These are phyloP conservation scores for Champsocephalus gunnari DNA, from an alignment of 2,797 vertebrate species.

Conservation along the genomic window DNA sequence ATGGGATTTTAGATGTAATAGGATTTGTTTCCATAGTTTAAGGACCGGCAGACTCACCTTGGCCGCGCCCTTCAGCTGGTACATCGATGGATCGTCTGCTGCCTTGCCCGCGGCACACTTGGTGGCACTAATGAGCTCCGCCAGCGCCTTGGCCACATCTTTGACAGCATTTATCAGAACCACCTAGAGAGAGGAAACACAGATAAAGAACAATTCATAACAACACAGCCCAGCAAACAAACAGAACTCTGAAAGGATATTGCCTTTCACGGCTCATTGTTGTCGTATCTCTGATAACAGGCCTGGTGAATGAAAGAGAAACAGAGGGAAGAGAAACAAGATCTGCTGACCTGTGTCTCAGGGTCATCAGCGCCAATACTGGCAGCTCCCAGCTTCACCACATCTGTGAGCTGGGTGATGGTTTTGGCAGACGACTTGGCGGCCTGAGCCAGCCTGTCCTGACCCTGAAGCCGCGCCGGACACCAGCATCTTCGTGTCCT, in stretches of 20 bases:
- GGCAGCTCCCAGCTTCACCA: constrained; percentile 95
- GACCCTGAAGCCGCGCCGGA: constrained; percentile 95
- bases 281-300: neutral
- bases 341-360: constrained; percentile 91
- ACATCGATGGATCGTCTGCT: constrained; percentile 98
- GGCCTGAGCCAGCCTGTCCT: constrained; percentile 94
- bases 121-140: constrained; percentile 96
- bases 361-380: constrained; percentile 96
- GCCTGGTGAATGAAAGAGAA: constrained; percentile 1
- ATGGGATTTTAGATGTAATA: too few relatives aligned
- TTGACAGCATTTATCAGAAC: constrained; percentile 98
- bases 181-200: constrained; percentile 83
- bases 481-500: constrained; percentile 97
- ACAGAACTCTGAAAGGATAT: constrained; percentile 20
- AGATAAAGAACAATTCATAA: constrained; percentile 28
- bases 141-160: constrained; percentile 97
- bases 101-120: constrained; percentile 97
- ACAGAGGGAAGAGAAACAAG: neutral
- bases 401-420: constrained; percentile 97
- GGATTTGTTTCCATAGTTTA: neutral
- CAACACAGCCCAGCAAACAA: neutral
- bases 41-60: constrained; percentile 85
- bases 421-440: constrained; percentile 96
- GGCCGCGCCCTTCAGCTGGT: constrained; percentile 96
- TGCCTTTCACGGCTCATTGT: constrained; percentile 15